These are phyloP conservation scores for Antheraea yamamai DNA, from an alignment of 2,888 invertebrate genomes.

Conservation along the genomic window DNA sequence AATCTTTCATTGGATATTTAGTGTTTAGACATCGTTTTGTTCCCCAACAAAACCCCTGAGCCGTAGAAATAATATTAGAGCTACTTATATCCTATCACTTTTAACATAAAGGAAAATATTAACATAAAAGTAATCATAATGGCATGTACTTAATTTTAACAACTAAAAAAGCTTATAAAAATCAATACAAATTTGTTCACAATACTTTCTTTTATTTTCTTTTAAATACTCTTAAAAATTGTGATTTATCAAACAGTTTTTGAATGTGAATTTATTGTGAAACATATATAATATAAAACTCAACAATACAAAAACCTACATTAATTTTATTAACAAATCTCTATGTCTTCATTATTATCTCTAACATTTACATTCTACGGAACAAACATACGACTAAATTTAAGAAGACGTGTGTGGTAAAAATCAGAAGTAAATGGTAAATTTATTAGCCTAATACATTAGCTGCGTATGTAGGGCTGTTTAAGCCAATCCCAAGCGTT, in stretches of 20 bases:
- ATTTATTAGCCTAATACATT: not conserved
- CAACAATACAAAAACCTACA: not conserved
- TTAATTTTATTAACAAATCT: not conserved
- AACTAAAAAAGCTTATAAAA: not conserved
- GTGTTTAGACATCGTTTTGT: slow-evolving; percentile 26
- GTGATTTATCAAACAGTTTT: not conserved
- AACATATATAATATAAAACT: not conserved
- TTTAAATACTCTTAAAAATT: not conserved
- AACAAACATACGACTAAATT: not conserved
- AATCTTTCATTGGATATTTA: not conserved
- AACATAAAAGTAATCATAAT: not conserved
- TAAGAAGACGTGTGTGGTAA: not conserved
- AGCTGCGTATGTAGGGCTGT: not conserved
- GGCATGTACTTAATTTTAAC: not conserved
- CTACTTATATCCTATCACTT: slow-evolving; percentile 65
- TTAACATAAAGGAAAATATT: slow-evolving; percentile 42
- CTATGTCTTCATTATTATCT: not conserved
- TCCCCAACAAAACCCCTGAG: slow-evolving; percentile 14
- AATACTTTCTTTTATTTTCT: not conserved
- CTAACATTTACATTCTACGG: not conserved
- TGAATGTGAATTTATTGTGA: not conserved
- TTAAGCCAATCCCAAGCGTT: not conserved
- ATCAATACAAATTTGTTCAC: not conserved
- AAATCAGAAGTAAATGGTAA: not conserved
- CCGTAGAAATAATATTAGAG: slow-evolving; percentile 36